Evolutionary conservation across 2,113 vertebrate species (phyloP).

Genomic region (Campylomormyrus tamandua): DNA sequence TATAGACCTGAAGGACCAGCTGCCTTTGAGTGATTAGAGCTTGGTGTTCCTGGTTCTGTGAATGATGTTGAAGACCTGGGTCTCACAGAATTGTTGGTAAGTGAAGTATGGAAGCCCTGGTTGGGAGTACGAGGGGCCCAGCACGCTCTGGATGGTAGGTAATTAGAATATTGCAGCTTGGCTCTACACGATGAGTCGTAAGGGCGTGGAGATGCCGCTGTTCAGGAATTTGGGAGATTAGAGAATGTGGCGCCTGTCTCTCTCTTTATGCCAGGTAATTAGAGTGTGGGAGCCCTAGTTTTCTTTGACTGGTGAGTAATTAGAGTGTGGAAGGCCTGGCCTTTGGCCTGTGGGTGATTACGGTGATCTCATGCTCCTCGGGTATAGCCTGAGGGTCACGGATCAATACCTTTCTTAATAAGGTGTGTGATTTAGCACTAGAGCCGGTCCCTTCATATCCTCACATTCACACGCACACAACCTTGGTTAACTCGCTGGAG

Average conservation of each 20-base stretch:
- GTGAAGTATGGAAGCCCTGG: neutral
- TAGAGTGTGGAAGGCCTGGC: neutral
- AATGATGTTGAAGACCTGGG: neutral
- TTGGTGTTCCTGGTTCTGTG: neutral
- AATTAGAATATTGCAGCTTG: neutral
- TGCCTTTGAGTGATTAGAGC: neutral
- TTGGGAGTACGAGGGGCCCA: neutral
- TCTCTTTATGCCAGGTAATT: neutral
- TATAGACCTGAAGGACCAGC: neutral
- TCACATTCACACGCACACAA: neutral
- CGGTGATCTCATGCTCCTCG: neutral
- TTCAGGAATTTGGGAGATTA: neutral
- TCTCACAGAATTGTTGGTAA: neutral
- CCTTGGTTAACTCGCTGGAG: neutral
- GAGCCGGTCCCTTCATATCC: neutral
- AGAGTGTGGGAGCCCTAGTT: neutral
- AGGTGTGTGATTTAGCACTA: constrained; percentile 8
- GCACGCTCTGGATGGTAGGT: neutral
- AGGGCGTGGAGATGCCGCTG: neutral
- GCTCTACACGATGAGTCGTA: neutral
- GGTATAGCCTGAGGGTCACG: neutral
- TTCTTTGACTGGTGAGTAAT: neutral
- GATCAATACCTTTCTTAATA: neutral
- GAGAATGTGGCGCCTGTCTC: neutral
- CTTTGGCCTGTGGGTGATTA: neutral